Evolutionary conservation across 2,113 vertebrate genomes (phyloP).

Genomic region (Seriola rivoliana): DNA sequence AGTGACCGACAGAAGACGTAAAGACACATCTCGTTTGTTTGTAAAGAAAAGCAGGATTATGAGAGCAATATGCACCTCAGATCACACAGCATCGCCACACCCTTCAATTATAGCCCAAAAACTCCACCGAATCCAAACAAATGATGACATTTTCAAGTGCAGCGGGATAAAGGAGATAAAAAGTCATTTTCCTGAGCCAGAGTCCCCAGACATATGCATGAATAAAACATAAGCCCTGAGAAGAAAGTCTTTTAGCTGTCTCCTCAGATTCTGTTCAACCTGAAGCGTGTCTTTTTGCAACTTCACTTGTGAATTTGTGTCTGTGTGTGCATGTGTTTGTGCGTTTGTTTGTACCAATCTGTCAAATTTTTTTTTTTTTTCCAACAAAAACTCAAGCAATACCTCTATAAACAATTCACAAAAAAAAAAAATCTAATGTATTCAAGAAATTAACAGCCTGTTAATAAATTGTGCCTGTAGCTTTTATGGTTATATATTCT

Average conservation of each 20-base stretch:
- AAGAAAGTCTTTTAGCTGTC: slow-evolving; percentile 66
- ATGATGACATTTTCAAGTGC: slow-evolving; percentile 67
- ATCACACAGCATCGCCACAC: slow-evolving; percentile 35
- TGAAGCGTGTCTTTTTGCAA: slow-evolving; percentile 31
- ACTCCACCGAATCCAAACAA: slow-evolving; percentile 52
- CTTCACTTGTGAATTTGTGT: slow-evolving; percentile 17
- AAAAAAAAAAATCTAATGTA: not conserved
- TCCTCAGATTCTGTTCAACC: slow-evolving; percentile 51
- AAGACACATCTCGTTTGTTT: slow-evolving; percentile 36
- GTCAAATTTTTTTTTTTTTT: not conserved
- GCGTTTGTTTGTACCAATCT: not conserved
- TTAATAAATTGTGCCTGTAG: slow-evolving; percentile 14
- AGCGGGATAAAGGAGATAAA: slow-evolving; percentile 61
- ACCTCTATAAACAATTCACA: slow-evolving; percentile 1
- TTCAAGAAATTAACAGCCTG: slow-evolving; percentile 21
- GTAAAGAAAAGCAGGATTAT: slow-evolving; percentile 5
- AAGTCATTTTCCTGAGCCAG: slow-evolving; percentile 63
- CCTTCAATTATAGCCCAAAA: slow-evolving; percentile 58
- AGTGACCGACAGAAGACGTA: not conserved
- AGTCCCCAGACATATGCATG: slow-evolving; percentile 56
- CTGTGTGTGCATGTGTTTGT: not conserved
- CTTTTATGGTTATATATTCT: slow-evolving; percentile 18
- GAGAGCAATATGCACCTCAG: slow-evolving; percentile 10
- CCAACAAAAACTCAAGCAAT: not conserved
- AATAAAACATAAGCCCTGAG: slow-evolving; percentile 73